A percentile compares a stretch with the other conserved stretches of the same genome.
Evolutionary conservation across 2,888 invertebrate genomes (phyloP).

Genomic region (Chesias legatella): DNA sequence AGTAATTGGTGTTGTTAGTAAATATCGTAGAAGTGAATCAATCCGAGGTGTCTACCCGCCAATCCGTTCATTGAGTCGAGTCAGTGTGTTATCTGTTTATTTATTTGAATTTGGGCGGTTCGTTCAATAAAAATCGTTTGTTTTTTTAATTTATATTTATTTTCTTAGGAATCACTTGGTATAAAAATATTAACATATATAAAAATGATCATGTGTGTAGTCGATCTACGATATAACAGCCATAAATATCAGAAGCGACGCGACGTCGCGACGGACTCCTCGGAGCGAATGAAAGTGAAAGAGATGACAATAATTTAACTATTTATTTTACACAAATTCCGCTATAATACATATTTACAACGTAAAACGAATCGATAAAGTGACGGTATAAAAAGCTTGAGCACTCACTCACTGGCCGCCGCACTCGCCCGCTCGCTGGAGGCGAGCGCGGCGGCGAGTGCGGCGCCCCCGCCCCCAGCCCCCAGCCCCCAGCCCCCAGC

Average conservation of each 20-base stretch:
- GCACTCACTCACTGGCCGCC: constrained; percentile 35
- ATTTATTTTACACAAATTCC: constrained; percentile 75
- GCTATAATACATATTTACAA: constrained; percentile 81
- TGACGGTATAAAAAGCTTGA: constrained; percentile 75
- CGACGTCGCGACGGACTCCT: not conserved
- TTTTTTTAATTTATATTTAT: constrained; percentile 28
- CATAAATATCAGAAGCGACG: constrained; percentile 24
- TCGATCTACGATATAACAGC: constrained; percentile 25
- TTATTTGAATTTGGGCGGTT: too few species aligned
- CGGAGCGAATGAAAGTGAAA: constrained; percentile 31
- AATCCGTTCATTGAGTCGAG: too few species aligned
- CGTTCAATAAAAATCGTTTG: not conserved
- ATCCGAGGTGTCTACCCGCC: too few species aligned
- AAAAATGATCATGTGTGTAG: constrained; percentile 23
- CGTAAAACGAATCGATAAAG: constrained; percentile 73
- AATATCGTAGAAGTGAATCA: too few species aligned
- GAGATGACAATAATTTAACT: constrained; percentile 58
- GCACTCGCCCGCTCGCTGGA: constrained; percentile 11
- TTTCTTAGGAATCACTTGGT: constrained; percentile 29
- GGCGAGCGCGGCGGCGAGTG: constrained; percentile 9
- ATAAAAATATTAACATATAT: constrained; percentile 28
- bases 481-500: too few species aligned
- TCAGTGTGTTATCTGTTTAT: too few species aligned
- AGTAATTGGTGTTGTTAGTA: too few species aligned
- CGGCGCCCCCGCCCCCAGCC: constrained; percentile 6